phyloP scores from a whole-genome alignment of 2,888 invertebrate species.

The Pheosia gnoma region DNA sequence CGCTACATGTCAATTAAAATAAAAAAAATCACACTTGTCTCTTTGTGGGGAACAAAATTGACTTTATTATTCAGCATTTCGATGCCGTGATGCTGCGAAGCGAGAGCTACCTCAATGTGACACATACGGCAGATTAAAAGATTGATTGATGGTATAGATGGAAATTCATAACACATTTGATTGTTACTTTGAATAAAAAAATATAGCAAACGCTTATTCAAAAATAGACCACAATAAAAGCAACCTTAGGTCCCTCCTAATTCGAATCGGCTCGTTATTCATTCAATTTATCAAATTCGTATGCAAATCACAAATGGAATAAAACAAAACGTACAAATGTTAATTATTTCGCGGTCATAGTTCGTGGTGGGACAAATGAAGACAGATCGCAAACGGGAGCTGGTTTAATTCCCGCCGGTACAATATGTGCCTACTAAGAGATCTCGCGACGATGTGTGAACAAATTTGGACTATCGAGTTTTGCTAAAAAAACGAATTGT shows the following conservation, averaged over 20 bases:
- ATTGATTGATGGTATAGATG: too few relatives aligned
- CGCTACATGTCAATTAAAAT: too few relatives aligned
- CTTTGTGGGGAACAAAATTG: too few relatives aligned
- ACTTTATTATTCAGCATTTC: too few relatives aligned
- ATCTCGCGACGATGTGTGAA: constrained; percentile 6
- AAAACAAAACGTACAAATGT: constrained; percentile 30
- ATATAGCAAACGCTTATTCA: neutral
- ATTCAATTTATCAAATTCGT: constrained; percentile 26
- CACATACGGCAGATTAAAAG: too few relatives aligned
- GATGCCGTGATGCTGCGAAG: too few relatives aligned
- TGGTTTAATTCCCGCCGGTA: constrained; percentile 24
- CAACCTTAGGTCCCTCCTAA: neutral
- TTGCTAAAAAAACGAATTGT: too few relatives aligned
- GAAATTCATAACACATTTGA: too few relatives aligned
- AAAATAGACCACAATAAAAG: neutral
- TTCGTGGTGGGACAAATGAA: constrained; percentile 42
- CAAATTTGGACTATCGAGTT: too few relatives aligned
- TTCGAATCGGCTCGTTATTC: neutral
- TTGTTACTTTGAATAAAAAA: too few relatives aligned
- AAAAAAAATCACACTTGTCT: too few relatives aligned
- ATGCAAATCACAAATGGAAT: constrained; percentile 30
- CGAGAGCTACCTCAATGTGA: too few relatives aligned
- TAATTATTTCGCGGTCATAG: constrained; percentile 38
- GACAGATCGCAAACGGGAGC: constrained; percentile 37
- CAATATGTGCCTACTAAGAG: constrained; percentile 17